Conservation (phyloP, 2,888 invertebrate genomes). For the Hedya salicella region DNA sequence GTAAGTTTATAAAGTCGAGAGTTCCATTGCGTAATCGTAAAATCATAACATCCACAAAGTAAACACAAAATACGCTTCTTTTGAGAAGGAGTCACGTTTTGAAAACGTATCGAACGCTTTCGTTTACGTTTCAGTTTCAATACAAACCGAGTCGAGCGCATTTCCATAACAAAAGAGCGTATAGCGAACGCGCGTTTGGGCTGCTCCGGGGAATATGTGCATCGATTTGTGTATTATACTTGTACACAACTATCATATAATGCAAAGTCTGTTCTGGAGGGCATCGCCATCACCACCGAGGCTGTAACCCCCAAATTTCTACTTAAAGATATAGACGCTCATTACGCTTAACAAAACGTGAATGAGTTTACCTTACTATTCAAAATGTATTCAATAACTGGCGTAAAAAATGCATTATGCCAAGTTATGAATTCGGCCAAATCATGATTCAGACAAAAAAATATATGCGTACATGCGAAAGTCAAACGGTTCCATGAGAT, state of each 20-base stretch:
- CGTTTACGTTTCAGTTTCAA: conserved; percentile 28
- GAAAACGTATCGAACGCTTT: conserved; percentile 33
- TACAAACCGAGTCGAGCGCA: not conserved
- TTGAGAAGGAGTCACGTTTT: conserved; percentile 27
- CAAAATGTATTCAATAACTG: too few species aligned
- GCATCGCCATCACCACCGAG: not conserved
- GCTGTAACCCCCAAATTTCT: conserved; percentile 8
- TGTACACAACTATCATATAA: not conserved
- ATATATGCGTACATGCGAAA: too few species aligned
- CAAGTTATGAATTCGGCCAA: too few species aligned
- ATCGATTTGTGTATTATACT: conserved; percentile 7
- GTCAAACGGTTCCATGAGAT: too few species aligned
- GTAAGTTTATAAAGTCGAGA: too few species aligned
- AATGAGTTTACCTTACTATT: not conserved
- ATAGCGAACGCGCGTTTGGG: not conserved
- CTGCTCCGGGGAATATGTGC: not conserved
- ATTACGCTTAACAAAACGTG: not conserved
- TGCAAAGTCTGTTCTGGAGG: not conserved
- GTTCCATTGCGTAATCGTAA: conserved; percentile 1
- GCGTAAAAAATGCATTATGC: too few species aligned
- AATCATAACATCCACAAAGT: not conserved
- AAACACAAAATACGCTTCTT: conserved; percentile 6
- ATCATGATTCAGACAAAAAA: too few species aligned
- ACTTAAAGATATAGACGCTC: conserved; percentile 2
- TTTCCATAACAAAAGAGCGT: conserved; percentile 31